Percentiles rank a stretch among this genome's conserved stretches.
phyloP scores from a whole-genome alignment of 2,797 vertebrate species.

The Danio choprae region DNA sequence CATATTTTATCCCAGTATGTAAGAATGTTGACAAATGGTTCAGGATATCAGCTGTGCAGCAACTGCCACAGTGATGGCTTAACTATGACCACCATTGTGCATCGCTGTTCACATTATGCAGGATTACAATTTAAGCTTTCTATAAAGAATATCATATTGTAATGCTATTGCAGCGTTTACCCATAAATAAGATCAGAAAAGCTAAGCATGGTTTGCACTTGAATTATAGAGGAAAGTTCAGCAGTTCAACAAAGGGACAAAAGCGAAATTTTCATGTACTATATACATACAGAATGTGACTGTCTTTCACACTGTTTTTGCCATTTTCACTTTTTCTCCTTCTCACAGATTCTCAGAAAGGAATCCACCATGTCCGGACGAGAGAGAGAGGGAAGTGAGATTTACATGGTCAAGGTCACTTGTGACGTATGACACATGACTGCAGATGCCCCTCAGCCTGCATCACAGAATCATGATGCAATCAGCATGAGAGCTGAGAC shows the following conservation, averaged over 20 bases:
- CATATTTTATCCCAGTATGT: conserved; percentile 11
- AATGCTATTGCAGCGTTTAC: conserved; percentile 16
- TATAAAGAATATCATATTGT: background rate
- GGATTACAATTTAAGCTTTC: conserved; percentile 19
- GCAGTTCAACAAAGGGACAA: background rate
- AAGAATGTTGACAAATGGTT: conserved; percentile 23
- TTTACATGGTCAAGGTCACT: conserved; percentile 42
- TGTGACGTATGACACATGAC: conserved; percentile 47
- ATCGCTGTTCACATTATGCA: conserved; percentile 4
- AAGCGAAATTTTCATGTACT: background rate
- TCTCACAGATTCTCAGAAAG: conserved; percentile 17
- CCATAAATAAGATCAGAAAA: conserved; percentile 20
- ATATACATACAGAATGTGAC: background rate
- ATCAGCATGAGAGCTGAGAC: conserved; percentile 14
- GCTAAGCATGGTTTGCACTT: background rate
- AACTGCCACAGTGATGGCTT: conserved; percentile 21
- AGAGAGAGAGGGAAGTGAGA: conserved; percentile 23
- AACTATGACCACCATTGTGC: conserved; percentile 8
- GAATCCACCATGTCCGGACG: conserved; percentile 12
- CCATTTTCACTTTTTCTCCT: background rate
- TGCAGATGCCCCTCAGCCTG: conserved; percentile 42
- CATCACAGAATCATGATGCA: conserved; percentile 28
- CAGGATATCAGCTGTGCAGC: conserved; percentile 7
- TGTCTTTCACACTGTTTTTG: background rate
- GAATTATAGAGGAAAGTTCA: conserved; percentile 1